phyloP scores from a whole-genome alignment of 1,140 invertebrate species.

The Nilaparvata lugens region DNA sequence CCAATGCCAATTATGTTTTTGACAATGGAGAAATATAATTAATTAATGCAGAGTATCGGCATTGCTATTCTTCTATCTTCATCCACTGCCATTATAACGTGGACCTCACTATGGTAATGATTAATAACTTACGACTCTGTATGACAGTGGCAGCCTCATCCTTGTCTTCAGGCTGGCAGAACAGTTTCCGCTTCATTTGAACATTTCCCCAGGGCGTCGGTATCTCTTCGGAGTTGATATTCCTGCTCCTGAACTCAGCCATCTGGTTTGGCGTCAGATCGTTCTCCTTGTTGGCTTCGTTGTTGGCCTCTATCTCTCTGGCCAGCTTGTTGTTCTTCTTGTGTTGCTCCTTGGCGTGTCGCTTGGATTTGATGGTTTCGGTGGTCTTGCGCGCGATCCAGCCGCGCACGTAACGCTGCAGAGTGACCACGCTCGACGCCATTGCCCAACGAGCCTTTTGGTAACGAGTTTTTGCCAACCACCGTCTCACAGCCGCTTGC shows the following conservation, averaged over 20 bases:
- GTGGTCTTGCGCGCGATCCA: constrained; percentile 44
- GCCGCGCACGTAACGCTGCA: constrained; percentile 55
- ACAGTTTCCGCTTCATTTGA: constrained; percentile 33
- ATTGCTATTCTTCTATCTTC: too few relatives aligned
- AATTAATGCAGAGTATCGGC: too few relatives aligned
- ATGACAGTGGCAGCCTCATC: constrained; percentile 52
- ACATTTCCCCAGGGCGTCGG: constrained; percentile 18
- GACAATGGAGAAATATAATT: too few relatives aligned
- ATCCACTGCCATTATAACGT: too few relatives aligned
- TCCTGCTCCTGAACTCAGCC: background rate
- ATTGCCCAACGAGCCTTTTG: constrained; percentile 48
- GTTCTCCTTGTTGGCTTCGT: constrained; percentile 13
- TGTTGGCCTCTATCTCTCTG: background rate
- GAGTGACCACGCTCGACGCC: constrained; percentile 51
- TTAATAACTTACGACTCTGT: constrained; percentile 54
- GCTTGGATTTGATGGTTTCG: constrained; percentile 7
- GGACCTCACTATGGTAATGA: too few relatives aligned
- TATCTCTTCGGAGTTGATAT: constrained; percentile 1
- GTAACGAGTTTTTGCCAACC: constrained; percentile 48
- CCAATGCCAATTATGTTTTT: too few relatives aligned
- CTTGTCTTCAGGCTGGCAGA: constrained; percentile 22
- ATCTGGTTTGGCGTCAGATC: background rate
- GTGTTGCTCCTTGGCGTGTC: constrained; percentile 5
- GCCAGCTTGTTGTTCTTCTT: constrained; percentile 7
- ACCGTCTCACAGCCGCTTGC: constrained; percentile 59